Percentiles rank a stretch among this genome's conserved stretches.
Evolutionary conservation across 2,888 invertebrate genomes (phyloP).

Genomic region (Catocala fraxini): DNA sequence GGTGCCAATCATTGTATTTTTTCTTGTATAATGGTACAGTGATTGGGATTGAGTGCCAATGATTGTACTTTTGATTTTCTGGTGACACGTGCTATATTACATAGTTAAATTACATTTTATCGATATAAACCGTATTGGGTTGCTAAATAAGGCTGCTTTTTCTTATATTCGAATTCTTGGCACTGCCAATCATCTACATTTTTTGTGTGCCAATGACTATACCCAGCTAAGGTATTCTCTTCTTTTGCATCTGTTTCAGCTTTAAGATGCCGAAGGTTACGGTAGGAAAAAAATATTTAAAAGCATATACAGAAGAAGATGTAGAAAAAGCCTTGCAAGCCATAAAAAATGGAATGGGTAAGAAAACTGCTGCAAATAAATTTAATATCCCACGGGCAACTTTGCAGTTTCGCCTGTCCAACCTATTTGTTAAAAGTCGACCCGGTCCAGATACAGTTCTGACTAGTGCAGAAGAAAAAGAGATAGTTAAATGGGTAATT

Average conservation of each 20-base stretch:
- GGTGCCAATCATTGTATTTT: constrained; percentile 32
- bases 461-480: constrained; percentile 37
- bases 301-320: constrained; percentile 20
- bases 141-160: constrained; percentile 33
- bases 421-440: constrained; percentile 37
- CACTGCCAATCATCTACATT: constrained; percentile 16
- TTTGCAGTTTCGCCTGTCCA: constrained; percentile 41
- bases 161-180: constrained; percentile 31
- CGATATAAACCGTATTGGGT: constrained; percentile 33
- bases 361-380: constrained; percentile 41
- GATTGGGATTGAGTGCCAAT: constrained; percentile 27
- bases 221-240: constrained; percentile 26
- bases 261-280: constrained; percentile 33
- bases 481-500: constrained; percentile 40
- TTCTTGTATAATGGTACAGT: constrained; percentile 26
- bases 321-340: constrained; percentile 10
- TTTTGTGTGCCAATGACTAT: constrained; percentile 37
- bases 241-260: constrained; percentile 17
- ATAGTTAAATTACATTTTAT: constrained; percentile 31
- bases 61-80: constrained; percentile 32
- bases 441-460: constrained; percentile 44
- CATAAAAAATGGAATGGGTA: constrained; percentile 17
- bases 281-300: constrained; percentile 32
- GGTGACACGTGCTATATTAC: constrained; percentile 30
- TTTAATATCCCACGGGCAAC: constrained; percentile 43